A percentile compares a stretch with the other conserved stretches of the same genome.
Evolutionary conservation across 2,888 invertebrate genomes (phyloP).

Genomic region (Frankliniella fusca): DNA sequence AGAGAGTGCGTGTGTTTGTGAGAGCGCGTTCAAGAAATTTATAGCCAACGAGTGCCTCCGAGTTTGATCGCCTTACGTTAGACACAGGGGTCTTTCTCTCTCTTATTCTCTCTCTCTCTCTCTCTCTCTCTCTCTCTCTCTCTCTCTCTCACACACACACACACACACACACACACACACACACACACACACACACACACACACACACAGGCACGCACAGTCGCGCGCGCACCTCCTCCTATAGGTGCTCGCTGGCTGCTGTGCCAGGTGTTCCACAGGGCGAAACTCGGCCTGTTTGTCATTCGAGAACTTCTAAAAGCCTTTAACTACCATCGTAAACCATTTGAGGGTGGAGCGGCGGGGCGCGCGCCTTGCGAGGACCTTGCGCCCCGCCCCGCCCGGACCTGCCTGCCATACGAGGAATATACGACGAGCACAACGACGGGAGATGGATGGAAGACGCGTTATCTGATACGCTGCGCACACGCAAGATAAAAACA

Average conservation of each 20-base stretch:
- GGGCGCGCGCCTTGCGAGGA: too few species aligned
- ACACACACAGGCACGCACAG: background rate
- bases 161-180: background rate
- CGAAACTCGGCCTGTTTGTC: slow-evolving; percentile 18
- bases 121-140: too few species aligned
- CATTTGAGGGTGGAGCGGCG: background rate
- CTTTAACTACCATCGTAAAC: slow-evolving; percentile 24
- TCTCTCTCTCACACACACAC: too few species aligned
- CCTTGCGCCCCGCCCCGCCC: background rate
- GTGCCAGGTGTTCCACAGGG: slow-evolving; percentile 4
- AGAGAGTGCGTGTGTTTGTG: background rate
- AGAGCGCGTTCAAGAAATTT: background rate
- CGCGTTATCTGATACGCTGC: too few species aligned
- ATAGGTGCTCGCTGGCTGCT: background rate
- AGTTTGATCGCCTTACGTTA: background rate
- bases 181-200: background rate
- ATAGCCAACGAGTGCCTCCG: background rate
- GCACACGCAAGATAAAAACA: too few species aligned
- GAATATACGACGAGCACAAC: background rate
- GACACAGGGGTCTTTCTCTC: too few species aligned
- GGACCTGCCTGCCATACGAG: background rate
- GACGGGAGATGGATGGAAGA: too few species aligned
- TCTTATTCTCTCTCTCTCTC: too few species aligned
- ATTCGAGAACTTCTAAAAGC: slow-evolving; percentile 21
- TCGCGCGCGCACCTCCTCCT: background rate